phyloP scores from a whole-genome alignment of 2,888 invertebrate genomes.

The Oasisia sp. region DNA sequence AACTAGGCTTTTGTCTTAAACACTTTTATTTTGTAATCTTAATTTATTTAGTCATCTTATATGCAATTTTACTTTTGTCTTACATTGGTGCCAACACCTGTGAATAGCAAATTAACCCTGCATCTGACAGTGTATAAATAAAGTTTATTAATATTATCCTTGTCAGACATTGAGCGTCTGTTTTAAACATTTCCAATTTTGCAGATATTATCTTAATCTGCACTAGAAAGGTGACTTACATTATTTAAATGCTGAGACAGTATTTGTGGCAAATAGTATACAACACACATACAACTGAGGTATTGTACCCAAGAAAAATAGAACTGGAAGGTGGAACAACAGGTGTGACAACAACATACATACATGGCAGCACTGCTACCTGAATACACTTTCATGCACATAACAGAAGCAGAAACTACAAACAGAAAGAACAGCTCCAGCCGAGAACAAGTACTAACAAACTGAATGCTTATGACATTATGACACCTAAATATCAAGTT shows the following conservation, averaged over 20 bases:
- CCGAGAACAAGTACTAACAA: background rate
- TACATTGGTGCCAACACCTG: too few relatives aligned
- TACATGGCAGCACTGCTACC: background rate
- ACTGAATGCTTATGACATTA: background rate
- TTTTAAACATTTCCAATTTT: background rate
- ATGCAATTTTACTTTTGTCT: too few relatives aligned
- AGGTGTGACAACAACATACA: background rate
- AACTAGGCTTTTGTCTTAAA: too few relatives aligned
- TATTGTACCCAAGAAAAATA: background rate
- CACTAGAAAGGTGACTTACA: background rate
- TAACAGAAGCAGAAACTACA: conserved; percentile 14
- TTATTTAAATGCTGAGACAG: background rate
- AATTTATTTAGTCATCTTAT: too few relatives aligned
- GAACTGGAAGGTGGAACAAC: background rate
- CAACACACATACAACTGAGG: background rate
- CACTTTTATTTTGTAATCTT: too few relatives aligned
- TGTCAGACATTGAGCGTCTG: background rate
- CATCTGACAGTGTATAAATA: too few relatives aligned
- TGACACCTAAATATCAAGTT: background rate
- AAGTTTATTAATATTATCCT: background rate
- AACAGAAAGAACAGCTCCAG: background rate
- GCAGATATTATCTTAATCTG: background rate
- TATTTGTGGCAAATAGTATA: background rate
- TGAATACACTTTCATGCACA: background rate
- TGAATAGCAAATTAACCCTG: too few relatives aligned